These are phyloP conservation scores for Mus spretus DNA, from an alignment of 2,797 vertebrate species.

Conservation along the genomic window DNA sequence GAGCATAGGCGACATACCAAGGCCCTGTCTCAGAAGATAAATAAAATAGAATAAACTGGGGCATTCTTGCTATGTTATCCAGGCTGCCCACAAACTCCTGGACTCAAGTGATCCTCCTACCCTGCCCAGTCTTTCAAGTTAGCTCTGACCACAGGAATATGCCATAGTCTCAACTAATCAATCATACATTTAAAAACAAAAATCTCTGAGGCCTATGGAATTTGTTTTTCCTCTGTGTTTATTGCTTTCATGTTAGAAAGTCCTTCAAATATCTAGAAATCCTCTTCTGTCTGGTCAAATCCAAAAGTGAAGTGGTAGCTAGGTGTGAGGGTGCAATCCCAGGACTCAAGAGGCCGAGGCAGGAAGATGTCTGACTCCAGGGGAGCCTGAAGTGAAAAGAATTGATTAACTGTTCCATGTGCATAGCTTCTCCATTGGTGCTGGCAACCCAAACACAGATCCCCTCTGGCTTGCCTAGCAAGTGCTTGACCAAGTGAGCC, in stretches of 20 bases:
- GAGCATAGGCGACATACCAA: not conserved
- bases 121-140: not conserved
- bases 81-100: not conserved
- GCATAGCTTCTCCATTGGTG: not conserved
- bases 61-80: not conserved
- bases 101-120: not conserved
- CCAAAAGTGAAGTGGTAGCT: not conserved
- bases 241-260: conserved; percentile 10
- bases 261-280: conserved; percentile 47
- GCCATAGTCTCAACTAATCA: not conserved
- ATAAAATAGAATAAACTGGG: not conserved
- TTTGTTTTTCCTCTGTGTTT: not conserved
- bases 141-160: not conserved
- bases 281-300: conserved; percentile 34
- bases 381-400: not conserved
- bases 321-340: not conserved
- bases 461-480: not conserved
- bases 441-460: not conserved
- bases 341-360: not conserved
- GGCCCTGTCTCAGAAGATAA: not conserved
- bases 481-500: not conserved
- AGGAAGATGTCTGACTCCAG: not conserved
- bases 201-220: not conserved
- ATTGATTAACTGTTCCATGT: too few relatives aligned
- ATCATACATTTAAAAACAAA: not conserved